Conservation (phyloP, 2,888 invertebrate genomes). For the Ophion ventricosus region DNA sequence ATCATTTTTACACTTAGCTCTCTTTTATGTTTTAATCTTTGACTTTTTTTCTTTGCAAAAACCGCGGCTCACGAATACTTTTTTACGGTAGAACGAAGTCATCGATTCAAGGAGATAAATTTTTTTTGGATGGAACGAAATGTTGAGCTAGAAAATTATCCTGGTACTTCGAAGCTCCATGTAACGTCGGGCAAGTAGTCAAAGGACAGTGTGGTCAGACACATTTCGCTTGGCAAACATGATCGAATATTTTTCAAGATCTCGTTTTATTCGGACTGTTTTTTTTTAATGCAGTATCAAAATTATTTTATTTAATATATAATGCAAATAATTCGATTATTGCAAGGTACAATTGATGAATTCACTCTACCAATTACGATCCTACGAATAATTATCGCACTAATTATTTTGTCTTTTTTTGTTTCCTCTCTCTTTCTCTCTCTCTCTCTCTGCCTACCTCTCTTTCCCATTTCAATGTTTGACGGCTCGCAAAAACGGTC, state of each 20-base stretch:
- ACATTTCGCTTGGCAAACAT: too few species aligned
- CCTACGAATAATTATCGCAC: background rate
- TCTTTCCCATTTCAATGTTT: too few species aligned
- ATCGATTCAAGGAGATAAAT: background rate
- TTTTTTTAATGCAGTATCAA: background rate
- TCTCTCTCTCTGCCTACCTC: background rate
- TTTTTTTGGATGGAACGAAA: conserved; percentile 7
- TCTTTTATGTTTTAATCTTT: background rate
- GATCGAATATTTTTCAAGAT: too few species aligned
- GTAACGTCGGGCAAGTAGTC: background rate
- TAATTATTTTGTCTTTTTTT: conserved; percentile 9
- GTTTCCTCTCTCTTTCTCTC: background rate
- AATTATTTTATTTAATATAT: too few species aligned
- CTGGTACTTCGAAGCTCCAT: background rate
- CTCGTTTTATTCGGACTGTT: background rate
- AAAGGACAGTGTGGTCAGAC: background rate
- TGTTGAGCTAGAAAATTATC: background rate
- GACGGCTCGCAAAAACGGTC: too few species aligned
- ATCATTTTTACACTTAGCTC: too few species aligned
- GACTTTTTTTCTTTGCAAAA: background rate
- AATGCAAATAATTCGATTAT: too few species aligned
- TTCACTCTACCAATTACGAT: background rate
- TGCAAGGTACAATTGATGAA: conserved; percentile 4
- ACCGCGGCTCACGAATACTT: too few species aligned
- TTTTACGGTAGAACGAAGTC: too few species aligned